phyloP scores from a whole-genome alignment of 2,888 invertebrate genomes.

The Hermodice carunculata region DNA sequence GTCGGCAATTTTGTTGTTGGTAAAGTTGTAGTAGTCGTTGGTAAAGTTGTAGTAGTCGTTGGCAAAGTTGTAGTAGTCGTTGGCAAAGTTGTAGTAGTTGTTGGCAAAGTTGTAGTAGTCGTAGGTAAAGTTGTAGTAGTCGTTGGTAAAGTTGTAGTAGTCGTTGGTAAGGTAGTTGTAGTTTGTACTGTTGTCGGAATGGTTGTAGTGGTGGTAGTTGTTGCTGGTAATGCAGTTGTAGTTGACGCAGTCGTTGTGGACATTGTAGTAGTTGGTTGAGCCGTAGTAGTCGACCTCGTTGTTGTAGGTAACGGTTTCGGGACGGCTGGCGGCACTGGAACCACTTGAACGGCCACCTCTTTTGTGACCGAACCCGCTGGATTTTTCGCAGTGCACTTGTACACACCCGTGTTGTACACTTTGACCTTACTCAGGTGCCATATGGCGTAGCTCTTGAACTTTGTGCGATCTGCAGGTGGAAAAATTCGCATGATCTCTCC shows the following conservation, averaged over 20 bases:
- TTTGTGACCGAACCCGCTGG: conserved; percentile 5
- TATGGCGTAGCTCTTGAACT: background rate
- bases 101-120: no score
- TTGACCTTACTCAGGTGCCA: conserved; percentile 7
- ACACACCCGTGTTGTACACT: conserved; percentile 17
- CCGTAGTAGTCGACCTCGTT: background rate
- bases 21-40: no score
- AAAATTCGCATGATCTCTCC: conserved; percentile 31
- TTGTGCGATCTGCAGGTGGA: conserved; percentile 27
- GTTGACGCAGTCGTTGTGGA: background rate
- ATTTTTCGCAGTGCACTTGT: conserved; percentile 28
- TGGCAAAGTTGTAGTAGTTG: no score
- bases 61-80: no score
- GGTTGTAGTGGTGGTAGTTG: no score
- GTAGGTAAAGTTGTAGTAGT: no score
- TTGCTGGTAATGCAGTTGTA: background rate
- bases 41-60: no score
- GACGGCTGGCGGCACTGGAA: background rate
- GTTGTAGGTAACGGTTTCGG: background rate
- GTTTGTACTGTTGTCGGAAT: no score
- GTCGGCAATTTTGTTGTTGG: no score
- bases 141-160: no score
- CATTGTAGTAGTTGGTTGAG: background rate
- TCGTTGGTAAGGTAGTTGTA: no score
- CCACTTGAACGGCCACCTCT: background rate